Evolutionary conservation across 2,797 vertebrate genomes (phyloP), one percentile per base, ranked within the genome.

Genomic region (Meda fulgida): DNA sequence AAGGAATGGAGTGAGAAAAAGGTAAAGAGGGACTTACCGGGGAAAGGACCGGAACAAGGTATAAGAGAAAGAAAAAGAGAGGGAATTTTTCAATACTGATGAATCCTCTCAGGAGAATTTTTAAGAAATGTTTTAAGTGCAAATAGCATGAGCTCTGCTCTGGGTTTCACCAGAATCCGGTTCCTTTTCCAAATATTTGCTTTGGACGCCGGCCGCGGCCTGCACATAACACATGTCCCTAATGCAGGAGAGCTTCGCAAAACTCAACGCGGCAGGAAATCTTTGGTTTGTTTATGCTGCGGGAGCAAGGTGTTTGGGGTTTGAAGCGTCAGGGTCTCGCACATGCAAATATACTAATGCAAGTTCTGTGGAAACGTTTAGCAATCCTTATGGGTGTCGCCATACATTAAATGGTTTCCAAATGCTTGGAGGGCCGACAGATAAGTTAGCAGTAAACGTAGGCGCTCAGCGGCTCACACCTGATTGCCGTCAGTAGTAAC

Each of bases 161-260:
- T 78, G 60, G 88, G 90, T 91, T 88, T 60, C 89, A 93, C 95
- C 94, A 95, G 92, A 94, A 93, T 91, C 92, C 92, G 88, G 95
- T 95, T 95, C 95, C 94, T 92, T 93, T 94, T 93, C 89, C 93
- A 95, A 95, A 95, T 95, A 95, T 96, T 95, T 95, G 93, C 92
- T 94, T 94, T 95, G 94, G 95, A 95, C 87, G 75, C 88, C 85
- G 84, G 92, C 94, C 92, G 90, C 91, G 88, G 92, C 91, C 93
- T 91, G 93, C 93, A 91, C 92, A 94, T 91, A 95, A 94, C 94
- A 93, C 93, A 94, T 91, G 92, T 93, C 94, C 93, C 94, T 93
- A 93, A 94, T 88, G 92, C 89, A 92, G 71, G 36, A 58, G 78
- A 70, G 73, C 83, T 53, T 83, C 63, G 19, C 80, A 5, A 65